Base-by-base conservation (phyloP, 2,797 vertebrate species). In the Zenarchopterus dispar region DNA sequence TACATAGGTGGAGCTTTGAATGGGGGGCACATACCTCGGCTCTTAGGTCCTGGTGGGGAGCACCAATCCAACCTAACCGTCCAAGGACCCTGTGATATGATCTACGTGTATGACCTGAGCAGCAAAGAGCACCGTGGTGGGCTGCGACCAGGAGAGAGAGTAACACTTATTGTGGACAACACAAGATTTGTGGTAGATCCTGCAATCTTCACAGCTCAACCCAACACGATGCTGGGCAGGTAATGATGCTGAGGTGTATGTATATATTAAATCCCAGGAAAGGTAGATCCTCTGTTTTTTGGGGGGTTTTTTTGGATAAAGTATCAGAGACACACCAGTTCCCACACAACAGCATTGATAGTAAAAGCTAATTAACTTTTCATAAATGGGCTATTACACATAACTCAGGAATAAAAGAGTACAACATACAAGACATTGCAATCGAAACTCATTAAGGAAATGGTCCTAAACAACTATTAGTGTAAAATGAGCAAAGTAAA, bases 171-270 rank as follows among this genome's bases (percentile, higher is more conserved):
- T 4, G 97, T 99, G 81, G 98, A 99, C 81, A 97, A 97, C 78
- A 99, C 97, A 1, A 93, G 96, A 89, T 99, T 99, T 74, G 96
- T 99, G 57, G 96, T 99, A 51, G 98, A 99, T 82, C 97, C 97
- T 0, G 93, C 95, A 15, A 95, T 99, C 88, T 99, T 99, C 84
- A 99, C 96, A 1, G 97, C 98, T 66, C 97, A 99, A 11, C 97
- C 98, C 47, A 99, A 98, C 89, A 99, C 97, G 57, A 98, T 99
- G 98, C 91, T 99, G 88, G 97, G 97, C 91, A 96, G 98, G 98
- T 98, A 77, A 73, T 3, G 8, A 51, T 23, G 13, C 51, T 1
- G 5, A 31, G 2, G 33, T 21, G 21, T 18, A n/a, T n/a, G n/a
- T 36, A 36, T 36, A 36, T 36, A 3, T 28, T 6, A 5, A 28